phyloP scores from a whole-genome alignment of 2,113 vertebrate genomes.

The Lanius ludovicianus region DNA sequence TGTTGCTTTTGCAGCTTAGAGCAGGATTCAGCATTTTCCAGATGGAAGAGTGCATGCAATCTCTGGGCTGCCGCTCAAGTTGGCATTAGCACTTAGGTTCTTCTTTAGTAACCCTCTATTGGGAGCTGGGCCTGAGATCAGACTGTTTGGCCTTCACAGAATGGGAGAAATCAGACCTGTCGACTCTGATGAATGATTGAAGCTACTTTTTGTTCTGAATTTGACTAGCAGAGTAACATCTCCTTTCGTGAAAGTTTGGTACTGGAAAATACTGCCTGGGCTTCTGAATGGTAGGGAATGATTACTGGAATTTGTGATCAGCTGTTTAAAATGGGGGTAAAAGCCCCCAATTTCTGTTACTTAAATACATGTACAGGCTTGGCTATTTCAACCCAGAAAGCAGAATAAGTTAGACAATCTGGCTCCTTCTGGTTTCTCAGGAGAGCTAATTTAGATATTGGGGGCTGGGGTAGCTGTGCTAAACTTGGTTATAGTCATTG shows the following conservation, averaged over 20 bases:
- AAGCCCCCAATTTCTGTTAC: accelerated
- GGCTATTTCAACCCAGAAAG: background rate
- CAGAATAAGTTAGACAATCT: background rate
- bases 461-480: background rate
- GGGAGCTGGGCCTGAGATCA: background rate
- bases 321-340: background rate
- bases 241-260: background rate
- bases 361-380: background rate
- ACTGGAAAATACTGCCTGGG: background rate
- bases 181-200: background rate
- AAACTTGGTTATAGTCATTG: background rate
- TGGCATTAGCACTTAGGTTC: background rate
- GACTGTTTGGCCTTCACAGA: background rate
- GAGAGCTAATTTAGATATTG: background rate
- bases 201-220: background rate
- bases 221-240: background rate
- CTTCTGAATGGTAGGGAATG: background rate
- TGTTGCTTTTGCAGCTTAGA: background rate
- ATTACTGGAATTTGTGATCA: background rate
- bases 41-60: background rate
- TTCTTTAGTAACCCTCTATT: background rate
- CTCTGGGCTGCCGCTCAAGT: background rate
- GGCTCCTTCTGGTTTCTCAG: background rate
- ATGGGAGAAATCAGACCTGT: background rate
- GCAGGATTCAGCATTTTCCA: background rate